Conservation (phyloP, 2,113 vertebrate genomes). For the Aptenodytes patagonicus region DNA sequence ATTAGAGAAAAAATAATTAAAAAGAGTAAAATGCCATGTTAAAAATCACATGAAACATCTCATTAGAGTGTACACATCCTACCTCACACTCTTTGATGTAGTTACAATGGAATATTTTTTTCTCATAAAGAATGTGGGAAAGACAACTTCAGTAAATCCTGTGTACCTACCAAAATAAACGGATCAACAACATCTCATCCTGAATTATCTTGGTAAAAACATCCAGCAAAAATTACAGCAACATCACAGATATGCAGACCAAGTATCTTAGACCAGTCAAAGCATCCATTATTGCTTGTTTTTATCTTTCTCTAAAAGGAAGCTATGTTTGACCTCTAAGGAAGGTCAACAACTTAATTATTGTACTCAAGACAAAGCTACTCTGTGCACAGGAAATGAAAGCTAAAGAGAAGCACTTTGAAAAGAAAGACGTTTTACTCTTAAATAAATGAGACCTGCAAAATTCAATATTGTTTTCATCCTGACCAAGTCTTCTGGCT, state of each 20-base stretch:
- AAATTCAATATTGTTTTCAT: slow-evolving; percentile 54
- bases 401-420: slow-evolving; percentile 64
- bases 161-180: background rate
- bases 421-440: slow-evolving; percentile 56
- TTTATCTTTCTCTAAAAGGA: slow-evolving; percentile 72
- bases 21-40: background rate
- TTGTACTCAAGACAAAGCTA: slow-evolving; percentile 74
- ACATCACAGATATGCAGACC: slow-evolving; percentile 36
- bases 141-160: background rate
- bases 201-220: slow-evolving; percentile 38
- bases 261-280: slow-evolving; percentile 34
- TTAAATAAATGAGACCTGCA: slow-evolving; percentile 64
- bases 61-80: background rate
- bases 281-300: slow-evolving; percentile 68
- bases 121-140: background rate
- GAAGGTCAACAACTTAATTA: slow-evolving; percentile 76
- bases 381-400: slow-evolving; percentile 73
- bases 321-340: slow-evolving; percentile 70
- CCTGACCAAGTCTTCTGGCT: slow-evolving; percentile 27
- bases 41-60: background rate
- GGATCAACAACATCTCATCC: background rate
- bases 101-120: background rate
- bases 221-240: slow-evolving; percentile 41
- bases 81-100: background rate
- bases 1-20: background rate